Evolutionary conservation across 1,140 invertebrate genomes (phyloP), one percentile per base, ranked within the genome.

Genomic region (Hormaphis cornu): DNA sequence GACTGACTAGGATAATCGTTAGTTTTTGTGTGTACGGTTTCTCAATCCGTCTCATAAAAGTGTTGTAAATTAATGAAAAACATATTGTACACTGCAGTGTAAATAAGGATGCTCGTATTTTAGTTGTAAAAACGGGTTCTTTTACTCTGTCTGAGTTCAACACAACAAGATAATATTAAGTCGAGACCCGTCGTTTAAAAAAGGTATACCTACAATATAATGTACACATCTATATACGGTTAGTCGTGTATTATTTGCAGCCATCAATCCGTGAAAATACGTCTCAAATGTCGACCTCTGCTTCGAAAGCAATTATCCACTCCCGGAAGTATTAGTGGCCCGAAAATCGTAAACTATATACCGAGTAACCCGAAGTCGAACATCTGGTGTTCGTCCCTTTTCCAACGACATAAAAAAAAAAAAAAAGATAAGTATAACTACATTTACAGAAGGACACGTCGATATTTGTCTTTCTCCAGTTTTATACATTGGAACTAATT

Each of bases 241-340:
- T n/a, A 37, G 30, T 24, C 20, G 30, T 58, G 37, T 58, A 40
- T 58, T 58, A 58, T 58, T 58, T 26, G 54, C 54, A 40, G 54
- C 54, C 54, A 58, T 9, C 33, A 40, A 58, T 20, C 54, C 54
- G 33, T 58, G 33, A 58, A 58, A 58, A 58, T 58, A 33, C 33
- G 33, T 58, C 54, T 58, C 20, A 20, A 14, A 58, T 40, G 54
- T 58, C 33, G 24, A 33, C 24, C 9, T 30, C 5, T 22, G 22
- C 10, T 18, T 33, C 54, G 24, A 33, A 30, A 58, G 40, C 40
- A 40, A 50, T 50, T 44, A 54, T 54, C 26, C 52, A 33, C 52
- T 54, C 16, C 18, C 18, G 9, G 22, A 24, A 12, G 18, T 18
- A 18, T n/a, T 33, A 18, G 16, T 33, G 22, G 22, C 9, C 22